Evolutionary conservation across 2,888 invertebrate genomes (phyloP).

Genomic region (Zonitis immaculata): DNA sequence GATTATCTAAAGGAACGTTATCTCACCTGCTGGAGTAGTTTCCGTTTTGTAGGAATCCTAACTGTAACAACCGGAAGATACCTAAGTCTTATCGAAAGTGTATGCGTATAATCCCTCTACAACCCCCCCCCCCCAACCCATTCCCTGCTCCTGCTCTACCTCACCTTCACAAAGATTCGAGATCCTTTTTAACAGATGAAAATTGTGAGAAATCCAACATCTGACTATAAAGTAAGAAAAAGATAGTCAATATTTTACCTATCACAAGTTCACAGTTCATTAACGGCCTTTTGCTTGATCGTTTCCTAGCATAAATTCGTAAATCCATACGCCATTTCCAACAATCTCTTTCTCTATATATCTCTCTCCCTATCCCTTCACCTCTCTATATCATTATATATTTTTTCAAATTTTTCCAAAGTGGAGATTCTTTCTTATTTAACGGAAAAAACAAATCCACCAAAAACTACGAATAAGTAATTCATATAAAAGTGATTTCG

Average conservation of each 20-base stretch:
- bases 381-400: too few species aligned
- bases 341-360: background rate
- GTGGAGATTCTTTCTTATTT: too few species aligned
- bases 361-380: background rate
- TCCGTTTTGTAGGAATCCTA: constrained; percentile 10
- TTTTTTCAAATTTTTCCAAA: too few species aligned
- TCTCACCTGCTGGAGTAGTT: constrained; percentile 25
- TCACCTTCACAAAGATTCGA: background rate
- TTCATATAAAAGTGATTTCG: background rate
- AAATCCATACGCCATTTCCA: constrained; percentile 17
- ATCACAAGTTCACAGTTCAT: constrained; percentile 43
- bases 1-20: constrained; percentile 21
- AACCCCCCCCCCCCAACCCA: too few species aligned
- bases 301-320: constrained; percentile 35
- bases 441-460: background rate
- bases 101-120: background rate
- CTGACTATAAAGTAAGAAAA: constrained; percentile 7
- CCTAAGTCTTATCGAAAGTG: background rate
- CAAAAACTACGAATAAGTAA: too few species aligned
- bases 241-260: constrained; percentile 7
- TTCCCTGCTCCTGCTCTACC: too few species aligned
- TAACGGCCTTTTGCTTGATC: constrained; percentile 40
- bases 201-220: background rate
- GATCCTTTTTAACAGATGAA: background rate
- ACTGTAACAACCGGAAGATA: background rate